Conservation (phyloP, 2,113 vertebrate genomes). For the Carollia perspicillata region DNA sequence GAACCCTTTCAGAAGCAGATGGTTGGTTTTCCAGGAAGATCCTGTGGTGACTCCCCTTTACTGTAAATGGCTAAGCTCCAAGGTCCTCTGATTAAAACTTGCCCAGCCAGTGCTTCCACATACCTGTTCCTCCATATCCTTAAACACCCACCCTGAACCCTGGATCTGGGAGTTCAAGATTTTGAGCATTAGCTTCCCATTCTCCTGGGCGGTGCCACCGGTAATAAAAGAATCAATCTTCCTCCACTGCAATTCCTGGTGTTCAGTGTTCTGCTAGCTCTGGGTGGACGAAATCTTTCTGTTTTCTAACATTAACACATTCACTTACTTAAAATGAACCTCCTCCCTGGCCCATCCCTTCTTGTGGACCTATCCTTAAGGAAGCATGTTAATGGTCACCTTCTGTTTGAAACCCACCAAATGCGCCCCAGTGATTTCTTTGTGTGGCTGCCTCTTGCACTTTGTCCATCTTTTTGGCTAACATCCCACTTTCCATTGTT, state of each 20-base stretch:
- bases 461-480: neutral
- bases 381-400: neutral
- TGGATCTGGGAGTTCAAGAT: no score
- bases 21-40: neutral
- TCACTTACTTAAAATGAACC: neutral
- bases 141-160: neutral
- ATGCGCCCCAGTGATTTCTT: neutral
- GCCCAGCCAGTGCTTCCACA: no score
- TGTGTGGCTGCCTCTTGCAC: accelerated
- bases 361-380: neutral
- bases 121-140: neutral
- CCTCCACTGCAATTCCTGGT: neutral
- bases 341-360: no score
- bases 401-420: neutral
- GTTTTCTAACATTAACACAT: neutral
- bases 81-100: neutral
- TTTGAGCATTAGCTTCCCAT: neutral
- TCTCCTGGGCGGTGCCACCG: no score
- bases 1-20: neutral
- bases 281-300: no score
- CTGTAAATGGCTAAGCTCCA: neutral
- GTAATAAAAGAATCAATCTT: neutral
- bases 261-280: neutral
- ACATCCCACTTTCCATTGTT: neutral
- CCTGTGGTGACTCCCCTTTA: neutral